Evolutionary conservation across 2,113 vertebrate genomes (phyloP).

Genomic region (Calypte anna): DNA sequence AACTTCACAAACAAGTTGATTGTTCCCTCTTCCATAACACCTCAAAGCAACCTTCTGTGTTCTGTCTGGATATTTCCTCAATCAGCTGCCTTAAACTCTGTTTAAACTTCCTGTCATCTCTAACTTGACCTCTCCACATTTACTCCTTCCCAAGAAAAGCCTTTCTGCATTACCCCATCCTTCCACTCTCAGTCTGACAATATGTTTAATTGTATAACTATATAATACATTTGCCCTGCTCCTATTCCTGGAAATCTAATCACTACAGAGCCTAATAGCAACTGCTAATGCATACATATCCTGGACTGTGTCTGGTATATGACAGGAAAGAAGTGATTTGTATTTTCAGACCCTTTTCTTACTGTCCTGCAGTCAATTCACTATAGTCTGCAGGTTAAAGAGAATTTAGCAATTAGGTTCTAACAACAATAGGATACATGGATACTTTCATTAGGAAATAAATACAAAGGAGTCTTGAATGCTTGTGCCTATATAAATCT

Average conservation of each 20-base stretch:
- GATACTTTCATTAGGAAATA: not conserved
- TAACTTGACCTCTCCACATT: not conserved
- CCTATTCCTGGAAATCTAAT: constrained; percentile 59
- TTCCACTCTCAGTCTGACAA: not conserved
- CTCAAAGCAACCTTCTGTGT: not conserved
- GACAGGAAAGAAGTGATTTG: constrained; percentile 4
- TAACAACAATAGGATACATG: not conserved
- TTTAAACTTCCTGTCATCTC: constrained; percentile 25
- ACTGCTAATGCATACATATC: constrained; percentile 40
- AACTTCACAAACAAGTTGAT: not conserved
- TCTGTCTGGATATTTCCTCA: not conserved
- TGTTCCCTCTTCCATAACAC: rapidly evolving
- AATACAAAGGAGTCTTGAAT: not conserved
- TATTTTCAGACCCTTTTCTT: constrained; percentile 17
- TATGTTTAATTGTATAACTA: constrained; percentile 40
- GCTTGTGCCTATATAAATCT: not conserved
- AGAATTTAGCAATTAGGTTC: not conserved
- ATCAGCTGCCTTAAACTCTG: not conserved
- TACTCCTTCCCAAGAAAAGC: not conserved
- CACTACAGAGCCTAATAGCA: constrained; percentile 47
- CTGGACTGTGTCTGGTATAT: constrained; percentile 9
- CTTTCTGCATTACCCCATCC: constrained; percentile 6
- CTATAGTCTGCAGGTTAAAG: not conserved
- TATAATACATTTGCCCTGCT: constrained; percentile 34
- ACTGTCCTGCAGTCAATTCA: not conserved